phyloP scores from a whole-genome alignment of 2,113 vertebrate species.

The Calidris pygmaea region DNA sequence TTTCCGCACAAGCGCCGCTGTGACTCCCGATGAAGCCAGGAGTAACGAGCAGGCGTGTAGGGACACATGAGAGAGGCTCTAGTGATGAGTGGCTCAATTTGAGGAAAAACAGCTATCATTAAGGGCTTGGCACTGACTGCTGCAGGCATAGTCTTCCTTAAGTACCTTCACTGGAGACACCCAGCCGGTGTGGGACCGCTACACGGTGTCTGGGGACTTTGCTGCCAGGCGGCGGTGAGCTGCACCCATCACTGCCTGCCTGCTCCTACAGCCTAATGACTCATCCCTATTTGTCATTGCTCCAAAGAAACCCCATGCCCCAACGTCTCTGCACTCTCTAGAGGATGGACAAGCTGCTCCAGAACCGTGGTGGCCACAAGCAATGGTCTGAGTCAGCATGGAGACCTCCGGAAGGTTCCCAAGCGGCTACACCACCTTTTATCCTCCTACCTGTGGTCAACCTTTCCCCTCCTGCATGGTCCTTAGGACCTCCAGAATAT shows the following conservation, averaged over 20 bases:
- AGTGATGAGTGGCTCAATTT: background rate
- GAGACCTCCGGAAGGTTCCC: background rate
- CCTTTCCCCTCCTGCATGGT: background rate
- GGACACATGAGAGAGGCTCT: background rate
- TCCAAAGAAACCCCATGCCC: background rate
- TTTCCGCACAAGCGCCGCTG: background rate
- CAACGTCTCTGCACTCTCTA: background rate
- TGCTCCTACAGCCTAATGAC: background rate
- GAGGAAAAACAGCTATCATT: background rate
- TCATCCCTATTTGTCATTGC: no score
- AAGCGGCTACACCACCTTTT: background rate
- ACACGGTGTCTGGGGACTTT: background rate
- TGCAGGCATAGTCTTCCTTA: background rate
- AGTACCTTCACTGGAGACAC: background rate
- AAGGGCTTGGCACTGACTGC: background rate
- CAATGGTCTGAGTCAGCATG: accelerated
- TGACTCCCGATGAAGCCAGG: background rate
- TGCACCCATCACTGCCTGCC: background rate
- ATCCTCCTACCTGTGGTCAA: background rate
- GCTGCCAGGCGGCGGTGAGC: background rate
- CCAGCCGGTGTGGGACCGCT: accelerated
- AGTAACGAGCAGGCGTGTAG: background rate
- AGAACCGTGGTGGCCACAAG: accelerated
- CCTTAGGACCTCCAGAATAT: background rate
- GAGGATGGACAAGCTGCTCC: background rate